phyloP scores from a whole-genome alignment of 2,113 vertebrate genomes.

The Telmatochromis brachygnathus region DNA sequence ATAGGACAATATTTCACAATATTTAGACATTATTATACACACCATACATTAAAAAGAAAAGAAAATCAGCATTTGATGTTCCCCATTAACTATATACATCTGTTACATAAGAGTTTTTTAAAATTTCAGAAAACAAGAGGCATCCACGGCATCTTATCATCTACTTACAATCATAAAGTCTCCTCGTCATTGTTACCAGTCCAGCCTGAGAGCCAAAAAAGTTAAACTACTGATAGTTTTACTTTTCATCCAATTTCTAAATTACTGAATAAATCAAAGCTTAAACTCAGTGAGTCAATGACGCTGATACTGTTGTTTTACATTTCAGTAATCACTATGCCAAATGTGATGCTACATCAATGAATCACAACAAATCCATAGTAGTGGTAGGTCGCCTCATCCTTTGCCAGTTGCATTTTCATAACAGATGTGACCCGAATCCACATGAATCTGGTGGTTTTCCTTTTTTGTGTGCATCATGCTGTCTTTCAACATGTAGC shows the following conservation, averaged over 20 bases:
- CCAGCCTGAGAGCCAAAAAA: neutral
- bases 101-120: neutral
- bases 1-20: neutral
- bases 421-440: neutral
- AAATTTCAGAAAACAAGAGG: neutral
- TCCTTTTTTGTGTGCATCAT: rapidly evolving
- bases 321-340: neutral
- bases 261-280: neutral
- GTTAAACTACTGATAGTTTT: neutral
- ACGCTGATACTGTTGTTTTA: neutral
- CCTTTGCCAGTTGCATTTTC: neutral
- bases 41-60: neutral
- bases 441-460: neutral
- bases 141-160: neutral
- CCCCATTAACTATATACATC: neutral
- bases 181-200: neutral
- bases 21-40: neutral
- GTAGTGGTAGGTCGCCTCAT: neutral
- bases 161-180: neutral
- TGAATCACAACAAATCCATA: neutral
- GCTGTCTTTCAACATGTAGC: neutral
- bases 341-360: neutral
- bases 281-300: neutral
- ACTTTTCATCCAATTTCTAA: neutral
- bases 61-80: neutral